A percentile compares a stretch with the other conserved stretches of the same genome.
Evolutionary conservation across 2,113 vertebrate genomes (phyloP).

Genomic region (Meriones unguiculatus): DNA sequence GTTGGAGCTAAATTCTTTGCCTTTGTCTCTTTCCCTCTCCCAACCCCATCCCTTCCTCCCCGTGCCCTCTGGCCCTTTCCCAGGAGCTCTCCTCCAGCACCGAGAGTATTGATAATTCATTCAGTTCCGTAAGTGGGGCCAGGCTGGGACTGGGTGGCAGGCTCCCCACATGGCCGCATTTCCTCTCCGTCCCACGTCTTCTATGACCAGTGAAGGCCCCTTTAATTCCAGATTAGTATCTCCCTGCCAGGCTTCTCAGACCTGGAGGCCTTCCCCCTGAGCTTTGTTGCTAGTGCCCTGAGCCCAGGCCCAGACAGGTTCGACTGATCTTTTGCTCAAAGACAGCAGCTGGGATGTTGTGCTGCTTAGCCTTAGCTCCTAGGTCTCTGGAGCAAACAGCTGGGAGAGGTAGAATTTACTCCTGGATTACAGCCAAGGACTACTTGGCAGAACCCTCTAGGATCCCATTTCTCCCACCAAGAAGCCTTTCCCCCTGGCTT

Average conservation of each 20-base stretch:
- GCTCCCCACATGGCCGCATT: slow-evolving; percentile 85
- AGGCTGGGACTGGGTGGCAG: slow-evolving; percentile 84
- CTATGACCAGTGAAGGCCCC: slow-evolving; percentile 34
- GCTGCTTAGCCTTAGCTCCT: neutral
- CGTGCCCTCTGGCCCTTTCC: slow-evolving; percentile 84
- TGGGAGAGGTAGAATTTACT: slow-evolving; percentile 62
- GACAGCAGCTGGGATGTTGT: neutral
- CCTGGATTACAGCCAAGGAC: slow-evolving; percentile 37
- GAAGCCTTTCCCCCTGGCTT: slow-evolving; percentile 56
- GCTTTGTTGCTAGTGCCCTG: neutral
- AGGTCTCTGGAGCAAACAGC: slow-evolving; percentile 48
- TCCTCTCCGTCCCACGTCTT: slow-evolving; percentile 84
- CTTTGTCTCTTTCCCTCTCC: slow-evolving; percentile 85
- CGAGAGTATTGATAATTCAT: slow-evolving; percentile 92
- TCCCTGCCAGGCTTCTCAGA: neutral
- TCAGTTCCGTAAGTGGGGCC: slow-evolving; percentile 93
- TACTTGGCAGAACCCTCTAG: slow-evolving; percentile 60
- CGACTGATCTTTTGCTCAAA: neutral
- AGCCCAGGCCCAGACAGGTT: neutral
- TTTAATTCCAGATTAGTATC: slow-evolving; percentile 22
- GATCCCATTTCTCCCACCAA: slow-evolving; percentile 57
- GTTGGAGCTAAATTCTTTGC: slow-evolving; percentile 86
- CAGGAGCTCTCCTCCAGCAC: slow-evolving; percentile 94
- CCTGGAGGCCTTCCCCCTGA: neutral
- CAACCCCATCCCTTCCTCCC: slow-evolving; percentile 75